Percentiles rank a stretch among this genome's conserved stretches.
These are phyloP conservation scores for Cheilosia vernalis DNA, from an alignment of 2,888 invertebrate species.

Conservation along the genomic window DNA sequence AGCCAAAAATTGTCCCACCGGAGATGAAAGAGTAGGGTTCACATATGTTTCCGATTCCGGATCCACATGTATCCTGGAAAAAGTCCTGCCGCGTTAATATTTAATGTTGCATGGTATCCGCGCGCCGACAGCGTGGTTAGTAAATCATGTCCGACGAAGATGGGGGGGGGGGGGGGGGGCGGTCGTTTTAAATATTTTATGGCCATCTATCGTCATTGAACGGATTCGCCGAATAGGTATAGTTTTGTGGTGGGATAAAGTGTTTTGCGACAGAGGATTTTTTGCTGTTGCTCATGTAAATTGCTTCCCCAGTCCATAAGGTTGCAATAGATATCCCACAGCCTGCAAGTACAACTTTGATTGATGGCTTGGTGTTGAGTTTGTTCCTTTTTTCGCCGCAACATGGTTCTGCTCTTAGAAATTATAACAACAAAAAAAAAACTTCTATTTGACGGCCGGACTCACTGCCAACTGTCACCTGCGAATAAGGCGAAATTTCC, in stretches of 20 bases:
- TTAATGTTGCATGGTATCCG: constrained; percentile 68
- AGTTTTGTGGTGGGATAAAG: constrained; percentile 56
- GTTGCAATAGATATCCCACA: neutral
- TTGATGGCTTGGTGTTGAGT: constrained; percentile 46
- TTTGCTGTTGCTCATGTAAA: constrained; percentile 13
- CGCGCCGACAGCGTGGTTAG: constrained; percentile 70
- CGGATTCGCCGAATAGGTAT: constrained; percentile 49
- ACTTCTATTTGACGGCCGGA: constrained; percentile 7
- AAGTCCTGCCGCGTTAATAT: constrained; percentile 65
- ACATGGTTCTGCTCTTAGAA: constrained; percentile 54
- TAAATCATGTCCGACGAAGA: constrained; percentile 66
- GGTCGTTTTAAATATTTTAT: constrained; percentile 65
- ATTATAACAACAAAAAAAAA: neutral
- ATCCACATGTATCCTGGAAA: constrained; percentile 50
- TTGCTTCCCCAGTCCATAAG: neutral
- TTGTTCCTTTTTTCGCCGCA: neutral
- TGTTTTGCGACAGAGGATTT: constrained; percentile 53
- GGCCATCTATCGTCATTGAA: constrained; percentile 55
- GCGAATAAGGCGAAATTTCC: neutral
- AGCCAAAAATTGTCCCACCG: constrained; percentile 63
- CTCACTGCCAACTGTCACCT: neutral
- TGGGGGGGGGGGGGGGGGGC: too few relatives aligned
- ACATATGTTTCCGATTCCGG: constrained; percentile 50
- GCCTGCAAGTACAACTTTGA: constrained; percentile 51
- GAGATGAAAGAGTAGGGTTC: constrained; percentile 44